These are phyloP conservation scores for Agriopis marginaria DNA, from an alignment of 2,888 invertebrate species.

Conservation along the genomic window DNA sequence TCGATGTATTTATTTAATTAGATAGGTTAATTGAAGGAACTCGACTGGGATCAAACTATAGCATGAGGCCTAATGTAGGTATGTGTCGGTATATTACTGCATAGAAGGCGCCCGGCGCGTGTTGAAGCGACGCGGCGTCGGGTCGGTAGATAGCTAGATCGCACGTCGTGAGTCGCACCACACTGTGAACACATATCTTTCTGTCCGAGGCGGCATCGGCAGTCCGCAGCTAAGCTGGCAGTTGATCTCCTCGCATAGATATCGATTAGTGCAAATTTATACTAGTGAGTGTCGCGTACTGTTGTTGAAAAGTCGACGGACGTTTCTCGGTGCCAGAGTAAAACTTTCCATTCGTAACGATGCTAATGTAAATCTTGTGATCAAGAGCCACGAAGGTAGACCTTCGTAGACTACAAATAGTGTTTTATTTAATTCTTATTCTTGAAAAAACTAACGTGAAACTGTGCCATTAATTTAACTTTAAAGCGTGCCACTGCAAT, in stretches of 20 bases:
- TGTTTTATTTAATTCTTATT: slow-evolving; percentile 75
- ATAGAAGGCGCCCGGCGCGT: slow-evolving; percentile 21
- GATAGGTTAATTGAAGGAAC: slow-evolving; percentile 80
- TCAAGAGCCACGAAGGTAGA: slow-evolving; percentile 53
- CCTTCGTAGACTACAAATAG: slow-evolving; percentile 64
- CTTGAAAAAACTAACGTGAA: slow-evolving; percentile 85
- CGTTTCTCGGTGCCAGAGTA: slow-evolving; percentile 36
- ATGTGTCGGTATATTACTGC: slow-evolving; percentile 57
- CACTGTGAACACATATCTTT: slow-evolving; percentile 74
- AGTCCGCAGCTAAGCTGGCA: slow-evolving; percentile 54
- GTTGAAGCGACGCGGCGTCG: slow-evolving; percentile 15
- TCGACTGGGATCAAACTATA: slow-evolving; percentile 82
- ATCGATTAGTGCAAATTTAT: slow-evolving; percentile 58
- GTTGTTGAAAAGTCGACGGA: slow-evolving; percentile 31
- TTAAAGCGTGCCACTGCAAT: slow-evolving; percentile 83
- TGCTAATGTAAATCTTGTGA: slow-evolving; percentile 43
- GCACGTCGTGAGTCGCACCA: slow-evolving; percentile 48
- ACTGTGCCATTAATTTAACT: slow-evolving; percentile 86
- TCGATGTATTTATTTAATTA: slow-evolving; percentile 83
- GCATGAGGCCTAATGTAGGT: slow-evolving; percentile 75
- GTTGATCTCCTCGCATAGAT: slow-evolving; percentile 54
- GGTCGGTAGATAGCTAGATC: slow-evolving; percentile 37
- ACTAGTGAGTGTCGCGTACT: slow-evolving; percentile 48
- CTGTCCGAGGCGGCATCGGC: slow-evolving; percentile 54
- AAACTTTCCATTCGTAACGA: slow-evolving; percentile 50